Conservation (phyloP, 2,888 invertebrate genomes). For the Peribatodes rhomboidaria region DNA sequence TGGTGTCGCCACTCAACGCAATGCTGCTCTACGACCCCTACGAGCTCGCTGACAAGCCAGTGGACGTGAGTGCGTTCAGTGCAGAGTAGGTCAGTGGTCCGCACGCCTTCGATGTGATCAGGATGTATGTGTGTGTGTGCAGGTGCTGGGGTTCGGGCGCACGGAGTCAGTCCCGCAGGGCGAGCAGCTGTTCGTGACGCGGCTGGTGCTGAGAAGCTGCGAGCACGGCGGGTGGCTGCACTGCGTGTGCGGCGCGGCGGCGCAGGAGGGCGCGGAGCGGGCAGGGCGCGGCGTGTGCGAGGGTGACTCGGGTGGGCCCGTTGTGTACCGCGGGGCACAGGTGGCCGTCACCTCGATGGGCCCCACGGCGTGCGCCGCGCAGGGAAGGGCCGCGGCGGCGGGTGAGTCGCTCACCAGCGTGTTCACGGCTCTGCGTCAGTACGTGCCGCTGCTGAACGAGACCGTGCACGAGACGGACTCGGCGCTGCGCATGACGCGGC, state of each 20-base stretch:
- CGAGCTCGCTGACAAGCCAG: slow-evolving; percentile 54
- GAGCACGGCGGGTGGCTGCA: slow-evolving; percentile 64
- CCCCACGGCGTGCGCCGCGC: slow-evolving; percentile 41
- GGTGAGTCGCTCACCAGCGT: slow-evolving; percentile 65
- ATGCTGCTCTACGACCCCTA: slow-evolving; percentile 55
- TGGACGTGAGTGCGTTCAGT: slow-evolving; percentile 54
- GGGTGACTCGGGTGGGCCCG: slow-evolving; percentile 79
- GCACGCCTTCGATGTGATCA: slow-evolving; percentile 42
- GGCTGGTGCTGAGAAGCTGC: slow-evolving; percentile 64
- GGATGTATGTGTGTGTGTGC: slow-evolving; percentile 11
- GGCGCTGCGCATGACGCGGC: slow-evolving; percentile 22
- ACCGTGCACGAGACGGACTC: slow-evolving; percentile 64
- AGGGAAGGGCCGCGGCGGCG: slow-evolving; percentile 33
- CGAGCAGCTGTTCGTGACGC: slow-evolving; percentile 67
- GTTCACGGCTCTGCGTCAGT: slow-evolving; percentile 69
- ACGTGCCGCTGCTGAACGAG: slow-evolving; percentile 66
- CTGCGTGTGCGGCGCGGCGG: slow-evolving; percentile 65
- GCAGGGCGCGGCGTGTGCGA: slow-evolving; percentile 67
- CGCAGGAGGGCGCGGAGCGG: background rate
- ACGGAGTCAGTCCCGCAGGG: slow-evolving; percentile 62
- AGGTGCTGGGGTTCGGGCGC: slow-evolving; percentile 76
- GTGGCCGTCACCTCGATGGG: slow-evolving; percentile 48
- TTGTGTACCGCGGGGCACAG: slow-evolving; percentile 61
- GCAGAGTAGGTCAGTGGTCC: background rate
- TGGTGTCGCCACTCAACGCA: slow-evolving; percentile 45